phyloP scores from a whole-genome alignment of 2,797 vertebrate genomes.

The Apogon hyalosoma region DNA sequence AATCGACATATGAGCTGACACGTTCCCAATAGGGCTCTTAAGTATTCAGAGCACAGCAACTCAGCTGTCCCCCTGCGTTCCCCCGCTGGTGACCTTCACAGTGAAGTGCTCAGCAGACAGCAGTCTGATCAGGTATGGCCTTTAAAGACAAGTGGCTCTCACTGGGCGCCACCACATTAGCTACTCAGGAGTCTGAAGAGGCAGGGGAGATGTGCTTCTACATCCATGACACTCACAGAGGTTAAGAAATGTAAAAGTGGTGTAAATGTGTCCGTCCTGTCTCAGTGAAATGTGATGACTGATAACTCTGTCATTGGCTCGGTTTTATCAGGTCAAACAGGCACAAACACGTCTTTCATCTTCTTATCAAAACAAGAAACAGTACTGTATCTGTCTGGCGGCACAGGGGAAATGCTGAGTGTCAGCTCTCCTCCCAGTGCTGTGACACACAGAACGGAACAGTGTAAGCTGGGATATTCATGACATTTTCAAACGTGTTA shows the following conservation, averaged over 20 bases:
- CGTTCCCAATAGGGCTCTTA: slow-evolving; percentile 46
- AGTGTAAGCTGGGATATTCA: slow-evolving; percentile 63
- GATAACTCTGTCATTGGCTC: slow-evolving; percentile 28
- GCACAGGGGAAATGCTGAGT: slow-evolving; percentile 57
- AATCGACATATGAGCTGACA: slow-evolving; percentile 48
- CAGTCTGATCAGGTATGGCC: slow-evolving; percentile 75
- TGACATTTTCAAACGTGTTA: slow-evolving; percentile 73
- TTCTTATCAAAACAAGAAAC: slow-evolving; percentile 44
- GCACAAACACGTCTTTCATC: neutral
- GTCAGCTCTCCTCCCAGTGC: slow-evolving; percentile 60
- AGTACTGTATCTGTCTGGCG: slow-evolving; percentile 38
- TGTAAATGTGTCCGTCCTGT: slow-evolving; percentile 12
- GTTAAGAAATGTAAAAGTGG: slow-evolving; percentile 38
- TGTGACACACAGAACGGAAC: slow-evolving; percentile 46
- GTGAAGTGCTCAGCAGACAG: slow-evolving; percentile 62
- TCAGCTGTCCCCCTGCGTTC: slow-evolving; percentile 48
- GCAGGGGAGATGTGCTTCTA: slow-evolving; percentile 23
- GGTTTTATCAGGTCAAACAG: slow-evolving; percentile 44
- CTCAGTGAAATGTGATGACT: slow-evolving; percentile 21
- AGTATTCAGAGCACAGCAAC: slow-evolving; percentile 66
- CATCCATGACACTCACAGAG: slow-evolving; percentile 27
- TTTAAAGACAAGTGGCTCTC: slow-evolving; percentile 77
- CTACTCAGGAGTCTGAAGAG: slow-evolving; percentile 48
- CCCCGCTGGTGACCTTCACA: slow-evolving; percentile 73
- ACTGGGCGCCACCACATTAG: slow-evolving; percentile 51